Base-by-base conservation (phyloP, 2,113 vertebrate species). In the Nycticebus coucang region DNA sequence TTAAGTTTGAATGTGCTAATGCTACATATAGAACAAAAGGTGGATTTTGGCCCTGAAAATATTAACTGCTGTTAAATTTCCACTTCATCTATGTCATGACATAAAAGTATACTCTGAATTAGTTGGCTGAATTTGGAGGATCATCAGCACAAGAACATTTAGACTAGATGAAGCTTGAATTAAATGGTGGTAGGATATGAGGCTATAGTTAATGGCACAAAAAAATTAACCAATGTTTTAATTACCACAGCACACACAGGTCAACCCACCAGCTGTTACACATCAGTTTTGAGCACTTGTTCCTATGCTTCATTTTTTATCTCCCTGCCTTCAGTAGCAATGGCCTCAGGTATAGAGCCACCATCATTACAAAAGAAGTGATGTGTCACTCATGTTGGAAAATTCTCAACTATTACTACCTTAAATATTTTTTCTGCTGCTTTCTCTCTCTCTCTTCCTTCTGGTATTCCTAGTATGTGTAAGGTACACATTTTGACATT, bases 1-100 rank as follows among this genome's bases (percentile, higher is more conserved):
- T 68, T 78, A 81, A 89, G n/a, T 86, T 57, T 71, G 9, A 95
- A 92, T 92, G 66, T 81, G 74, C 21, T 92, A 7, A 85, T 86
- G n/a, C 62, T 35, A 66, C 7, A 69, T 21, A 9, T 9, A 89
- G 35, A 92, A 75, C 7, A 64, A 93, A 85, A 24, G 4, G 30
- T 17, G 26, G 59, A 50, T 91, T 91, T 55, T 2, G 57, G 45
- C 75, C 71, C 26, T 57, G 50, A 74, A 85, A 84, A 74, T 24
- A 93, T 72, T 41, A 41, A 86, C 55, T 79, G 79, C 21, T 96
- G 30, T 45, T 69, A 69, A 91, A 62, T 81, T 91, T 89, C n/a
- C 14, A 75, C 19, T 81, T 97, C 71, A 50, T 66, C 30, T 82
- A 28, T 30, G 59, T 9, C 35, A 81, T 26, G 19, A 88, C 45